Evolutionary conservation across 1,140 invertebrate genomes (phyloP).

Genomic region (Rhagoletis pomonella): DNA sequence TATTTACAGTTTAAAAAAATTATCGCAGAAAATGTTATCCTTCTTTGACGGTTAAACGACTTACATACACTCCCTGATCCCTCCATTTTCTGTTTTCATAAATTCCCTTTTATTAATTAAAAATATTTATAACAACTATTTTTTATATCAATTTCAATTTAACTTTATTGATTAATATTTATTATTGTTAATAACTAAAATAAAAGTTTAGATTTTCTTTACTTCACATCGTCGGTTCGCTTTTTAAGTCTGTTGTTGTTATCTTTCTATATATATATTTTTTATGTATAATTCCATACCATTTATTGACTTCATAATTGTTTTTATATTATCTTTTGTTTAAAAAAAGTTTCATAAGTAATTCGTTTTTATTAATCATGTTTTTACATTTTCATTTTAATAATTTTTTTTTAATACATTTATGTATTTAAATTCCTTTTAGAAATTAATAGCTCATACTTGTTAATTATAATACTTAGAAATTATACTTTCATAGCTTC

Average conservation of each 20-base stretch:
- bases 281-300: constrained; percentile 40
- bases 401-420: constrained; percentile 31
- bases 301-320: constrained; percentile 37
- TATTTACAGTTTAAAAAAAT: no score
- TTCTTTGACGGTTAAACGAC: no score
- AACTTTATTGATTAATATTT: constrained; percentile 45
- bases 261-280: not conserved
- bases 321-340: constrained; percentile 47
- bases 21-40: no score
- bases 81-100: no score
- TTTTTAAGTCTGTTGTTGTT: constrained; percentile 24
- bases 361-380: constrained; percentile 53
- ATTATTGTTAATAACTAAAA: constrained; percentile 45
- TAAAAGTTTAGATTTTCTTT: constrained; percentile 38
- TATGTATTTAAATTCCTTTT: constrained; percentile 38
- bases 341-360: constrained; percentile 55
- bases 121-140: not conserved
- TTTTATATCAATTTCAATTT: constrained; percentile 39
- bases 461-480: constrained; percentile 55
- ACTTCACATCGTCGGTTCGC: not conserved
- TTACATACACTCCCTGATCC: no score
- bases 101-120: no score
- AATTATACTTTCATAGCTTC: constrained; percentile 54
- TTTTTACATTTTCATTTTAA: constrained; percentile 47
- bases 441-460: constrained; percentile 48